Percentiles rank a stretch among this genome's conserved stretches.
Conservation (phyloP, 2,113 vertebrate species). For the Fulica atra region DNA sequence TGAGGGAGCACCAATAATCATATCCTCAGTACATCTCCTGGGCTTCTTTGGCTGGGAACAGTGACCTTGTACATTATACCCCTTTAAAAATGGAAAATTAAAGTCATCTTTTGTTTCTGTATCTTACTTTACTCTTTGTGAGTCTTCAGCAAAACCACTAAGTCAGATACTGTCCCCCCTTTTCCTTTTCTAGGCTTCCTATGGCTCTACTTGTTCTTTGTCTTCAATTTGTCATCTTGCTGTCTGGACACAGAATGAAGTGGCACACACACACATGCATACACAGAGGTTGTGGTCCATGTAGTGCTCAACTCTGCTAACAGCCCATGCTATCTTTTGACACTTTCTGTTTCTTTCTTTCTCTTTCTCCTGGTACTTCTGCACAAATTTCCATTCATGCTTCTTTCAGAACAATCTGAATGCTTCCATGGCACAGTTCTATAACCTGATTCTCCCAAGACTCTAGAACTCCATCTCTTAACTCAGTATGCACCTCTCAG, state of each 20-base stretch:
- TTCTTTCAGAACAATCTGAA: neutral
- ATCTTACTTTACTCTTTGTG: neutral
- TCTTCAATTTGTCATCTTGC: neutral
- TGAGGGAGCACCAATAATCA: fast-evolving
- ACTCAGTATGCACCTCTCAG: neutral
- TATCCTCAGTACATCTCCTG: neutral
- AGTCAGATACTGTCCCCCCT: neutral
- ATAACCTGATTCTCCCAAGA: neutral
- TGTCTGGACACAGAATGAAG: neutral
- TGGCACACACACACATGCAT: neutral
- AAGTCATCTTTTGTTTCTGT: neutral
- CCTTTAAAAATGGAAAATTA: neutral
- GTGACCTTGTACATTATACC: neutral
- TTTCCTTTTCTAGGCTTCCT: neutral
- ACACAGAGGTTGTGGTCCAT: neutral
- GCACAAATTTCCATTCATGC: neutral
- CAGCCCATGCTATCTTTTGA: neutral
- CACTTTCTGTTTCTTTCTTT: neutral
- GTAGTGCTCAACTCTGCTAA: neutral
- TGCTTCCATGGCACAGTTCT: neutral
- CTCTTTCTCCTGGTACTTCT: neutral
- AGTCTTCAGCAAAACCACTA: neutral
- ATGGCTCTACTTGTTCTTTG: neutral
- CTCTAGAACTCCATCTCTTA: neutral
- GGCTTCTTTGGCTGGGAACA: neutral